Conservation (phyloP, 2,888 invertebrate species). For the Drosophila melanosoma region DNA sequence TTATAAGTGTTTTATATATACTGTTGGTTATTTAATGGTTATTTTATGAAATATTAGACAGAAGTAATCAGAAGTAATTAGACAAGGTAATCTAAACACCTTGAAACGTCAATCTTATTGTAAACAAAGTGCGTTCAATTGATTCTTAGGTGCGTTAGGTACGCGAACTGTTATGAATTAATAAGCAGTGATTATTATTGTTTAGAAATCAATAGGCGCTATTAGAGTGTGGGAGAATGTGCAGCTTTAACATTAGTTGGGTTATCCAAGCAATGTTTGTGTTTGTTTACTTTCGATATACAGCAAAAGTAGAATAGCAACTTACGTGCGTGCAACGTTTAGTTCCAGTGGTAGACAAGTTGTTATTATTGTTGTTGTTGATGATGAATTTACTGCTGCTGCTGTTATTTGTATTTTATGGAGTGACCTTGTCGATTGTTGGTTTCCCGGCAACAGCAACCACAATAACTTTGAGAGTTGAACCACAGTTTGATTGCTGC, state of each 20-base stretch:
- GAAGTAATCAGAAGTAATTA: background rate
- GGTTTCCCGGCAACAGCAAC: constrained; percentile 9
- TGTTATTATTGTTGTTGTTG: background rate
- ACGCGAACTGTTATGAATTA: constrained; percentile 2
- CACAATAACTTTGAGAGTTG: constrained; percentile 8
- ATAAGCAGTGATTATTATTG: constrained; percentile 15
- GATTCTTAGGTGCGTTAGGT: background rate
- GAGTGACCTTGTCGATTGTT: constrained; percentile 22
- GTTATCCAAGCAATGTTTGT: background rate
- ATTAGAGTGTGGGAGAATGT: background rate
- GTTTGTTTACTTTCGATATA: background rate
- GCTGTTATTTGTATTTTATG: constrained; percentile 19
- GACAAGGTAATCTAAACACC: background rate
- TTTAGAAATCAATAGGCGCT: constrained; percentile 26
- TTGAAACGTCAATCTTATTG: background rate
- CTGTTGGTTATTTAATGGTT: background rate
- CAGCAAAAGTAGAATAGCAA: background rate
- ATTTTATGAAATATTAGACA: background rate
- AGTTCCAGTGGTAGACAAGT: constrained; percentile 19
- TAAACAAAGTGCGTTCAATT: background rate
- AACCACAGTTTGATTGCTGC: background rate
- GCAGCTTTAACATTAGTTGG: background rate
- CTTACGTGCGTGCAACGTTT: constrained; percentile 43
- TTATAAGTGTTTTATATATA: background rate
- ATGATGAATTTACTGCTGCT: background rate